Percentiles rank a stretch among this genome's conserved stretches.
Evolutionary conservation across 2,113 vertebrate genomes (phyloP).

Genomic region (Anolis sagrei): DNA sequence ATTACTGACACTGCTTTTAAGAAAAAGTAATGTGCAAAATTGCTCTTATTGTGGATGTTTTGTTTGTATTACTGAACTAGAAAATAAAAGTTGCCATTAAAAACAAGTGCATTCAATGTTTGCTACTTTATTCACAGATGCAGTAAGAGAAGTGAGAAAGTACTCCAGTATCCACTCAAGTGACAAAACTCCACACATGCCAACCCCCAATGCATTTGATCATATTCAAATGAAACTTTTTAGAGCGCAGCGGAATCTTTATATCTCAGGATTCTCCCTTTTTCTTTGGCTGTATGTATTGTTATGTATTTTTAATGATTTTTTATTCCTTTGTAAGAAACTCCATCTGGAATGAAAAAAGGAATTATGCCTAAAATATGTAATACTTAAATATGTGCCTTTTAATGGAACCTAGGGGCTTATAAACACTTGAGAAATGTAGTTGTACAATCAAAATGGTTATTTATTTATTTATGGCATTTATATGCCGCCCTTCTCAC

Average conservation of each 20-base stretch:
- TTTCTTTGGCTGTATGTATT: slow-evolving; percentile 96
- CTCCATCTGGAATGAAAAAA: neutral
- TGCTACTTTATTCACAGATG: slow-evolving; percentile 79
- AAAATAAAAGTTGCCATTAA: neutral
- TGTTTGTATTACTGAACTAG: neutral
- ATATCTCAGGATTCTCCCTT: slow-evolving; percentile 95
- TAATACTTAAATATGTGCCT: slow-evolving; percentile 13
- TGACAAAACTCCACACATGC: slow-evolving; percentile 69
- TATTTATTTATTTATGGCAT: no score
- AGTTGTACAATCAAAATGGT: neutral
- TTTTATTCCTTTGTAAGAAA: neutral
- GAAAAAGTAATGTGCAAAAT: neutral
- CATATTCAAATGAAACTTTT: slow-evolving; percentile 97
- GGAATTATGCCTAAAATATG: neutral
- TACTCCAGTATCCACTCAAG: slow-evolving; percentile 78
- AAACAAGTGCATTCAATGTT: slow-evolving; percentile 23
- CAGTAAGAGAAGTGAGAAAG: slow-evolving; percentile 91
- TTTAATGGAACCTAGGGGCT: neutral
- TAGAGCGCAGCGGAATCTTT: slow-evolving; percentile 95
- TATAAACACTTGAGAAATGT: slow-evolving; percentile 20
- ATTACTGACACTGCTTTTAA: neutral
- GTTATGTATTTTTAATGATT: neutral
- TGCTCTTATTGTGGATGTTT: neutral
- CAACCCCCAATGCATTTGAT: slow-evolving; percentile 81
- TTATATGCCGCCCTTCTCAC: no score